Conservation (phyloP, 1,140 invertebrate genomes). For the Megalopta genalis region DNA sequence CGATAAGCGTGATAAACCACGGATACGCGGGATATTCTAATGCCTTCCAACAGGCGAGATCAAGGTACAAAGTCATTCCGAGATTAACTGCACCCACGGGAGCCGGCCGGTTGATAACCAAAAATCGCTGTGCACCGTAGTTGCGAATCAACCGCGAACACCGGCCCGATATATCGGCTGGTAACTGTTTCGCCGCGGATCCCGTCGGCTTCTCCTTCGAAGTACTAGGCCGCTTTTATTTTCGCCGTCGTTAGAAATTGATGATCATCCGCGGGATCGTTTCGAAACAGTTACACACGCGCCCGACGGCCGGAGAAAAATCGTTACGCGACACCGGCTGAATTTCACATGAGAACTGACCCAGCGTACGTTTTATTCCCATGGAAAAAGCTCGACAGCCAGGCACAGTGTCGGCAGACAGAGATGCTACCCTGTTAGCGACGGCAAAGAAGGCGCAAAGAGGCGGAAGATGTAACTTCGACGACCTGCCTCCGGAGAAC, state of each 20-base stretch:
- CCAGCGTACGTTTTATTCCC: background rate
- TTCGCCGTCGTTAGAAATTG: background rate
- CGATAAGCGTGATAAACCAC: conserved; percentile 71
- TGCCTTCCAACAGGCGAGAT: conserved; percentile 54
- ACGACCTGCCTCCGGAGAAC: conserved; percentile 24
- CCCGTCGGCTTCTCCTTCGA: background rate
- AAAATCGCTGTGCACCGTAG: conserved; percentile 26
- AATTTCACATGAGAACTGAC: background rate
- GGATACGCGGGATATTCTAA: conserved; percentile 68
- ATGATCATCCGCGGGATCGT: background rate
- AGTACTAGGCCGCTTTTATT: conserved; percentile 12
- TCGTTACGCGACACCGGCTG: conserved; percentile 11
- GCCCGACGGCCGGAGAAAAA: background rate
- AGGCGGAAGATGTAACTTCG: conserved; percentile 14
- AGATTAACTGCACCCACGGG: conserved; percentile 57
- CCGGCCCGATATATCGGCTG: background rate
- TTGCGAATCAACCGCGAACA: conserved; percentile 12
- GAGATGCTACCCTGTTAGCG: background rate
- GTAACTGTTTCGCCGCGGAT: background rate
- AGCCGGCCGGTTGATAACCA: conserved; percentile 25
- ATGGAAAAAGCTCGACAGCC: background rate
- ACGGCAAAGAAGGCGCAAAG: conserved; percentile 14
- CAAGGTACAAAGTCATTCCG: conserved; percentile 58
- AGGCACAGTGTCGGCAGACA: too few relatives aligned
- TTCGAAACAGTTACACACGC: background rate